Conservation (phyloP, 2,113 vertebrate genomes). For the Cavia aperea region DNA sequence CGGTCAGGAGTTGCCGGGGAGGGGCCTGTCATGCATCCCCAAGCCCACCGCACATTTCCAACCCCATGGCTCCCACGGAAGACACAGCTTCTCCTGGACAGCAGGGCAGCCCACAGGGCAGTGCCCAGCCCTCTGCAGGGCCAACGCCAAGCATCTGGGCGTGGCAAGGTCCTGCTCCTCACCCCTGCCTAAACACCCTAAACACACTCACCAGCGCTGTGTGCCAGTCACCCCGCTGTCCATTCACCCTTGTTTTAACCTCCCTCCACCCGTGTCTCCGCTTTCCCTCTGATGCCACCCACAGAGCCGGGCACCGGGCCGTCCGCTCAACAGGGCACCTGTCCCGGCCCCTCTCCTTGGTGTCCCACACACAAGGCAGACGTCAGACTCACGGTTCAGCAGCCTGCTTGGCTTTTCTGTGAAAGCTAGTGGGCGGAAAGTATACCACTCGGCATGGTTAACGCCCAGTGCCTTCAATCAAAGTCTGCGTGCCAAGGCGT, state of each 20-base stretch:
- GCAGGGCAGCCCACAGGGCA: background rate
- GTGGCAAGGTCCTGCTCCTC: background rate
- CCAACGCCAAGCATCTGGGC: background rate
- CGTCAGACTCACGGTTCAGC: background rate
- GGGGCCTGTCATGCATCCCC: too few species aligned
- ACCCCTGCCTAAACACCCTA: background rate
- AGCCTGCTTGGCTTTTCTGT: background rate
- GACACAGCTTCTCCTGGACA: background rate
- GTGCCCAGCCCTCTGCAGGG: background rate
- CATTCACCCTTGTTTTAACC: background rate
- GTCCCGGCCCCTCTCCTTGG: background rate
- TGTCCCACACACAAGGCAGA: background rate
- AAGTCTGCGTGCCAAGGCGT: background rate
- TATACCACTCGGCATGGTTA: rapidly evolving
- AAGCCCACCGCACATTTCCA: background rate
- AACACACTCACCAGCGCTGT: background rate
- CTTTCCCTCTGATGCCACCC: background rate
- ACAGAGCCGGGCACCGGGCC: background rate
- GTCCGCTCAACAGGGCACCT: background rate
- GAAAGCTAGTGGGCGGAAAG: background rate
- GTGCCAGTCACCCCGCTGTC: background rate
- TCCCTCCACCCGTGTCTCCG: background rate
- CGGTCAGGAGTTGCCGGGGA: background rate
- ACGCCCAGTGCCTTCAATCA: background rate
- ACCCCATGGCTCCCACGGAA: background rate